A percentile compares a stretch with the other conserved stretches of the same genome.
These are phyloP conservation scores for Elanoides forficatus DNA, from an alignment of 2,113 vertebrate species.

Conservation along the genomic window DNA sequence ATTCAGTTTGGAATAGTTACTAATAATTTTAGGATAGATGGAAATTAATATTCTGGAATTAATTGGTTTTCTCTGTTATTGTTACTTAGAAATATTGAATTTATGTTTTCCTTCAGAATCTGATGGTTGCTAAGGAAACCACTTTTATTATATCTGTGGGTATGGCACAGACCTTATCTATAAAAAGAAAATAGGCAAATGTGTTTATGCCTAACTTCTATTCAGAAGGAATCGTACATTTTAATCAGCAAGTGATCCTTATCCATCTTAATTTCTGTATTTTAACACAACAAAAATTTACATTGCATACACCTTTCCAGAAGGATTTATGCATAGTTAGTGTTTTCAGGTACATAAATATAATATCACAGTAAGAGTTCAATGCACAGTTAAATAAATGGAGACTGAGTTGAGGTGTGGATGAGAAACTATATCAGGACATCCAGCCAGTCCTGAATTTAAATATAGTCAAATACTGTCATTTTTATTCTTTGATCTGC, in stretches of 20 bases:
- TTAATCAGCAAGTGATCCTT: neutral
- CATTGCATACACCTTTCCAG: neutral
- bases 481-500: neutral
- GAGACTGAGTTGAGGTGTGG: neutral
- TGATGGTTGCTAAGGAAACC: constrained; percentile 63
- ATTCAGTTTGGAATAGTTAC: neutral
- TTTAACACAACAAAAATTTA: neutral
- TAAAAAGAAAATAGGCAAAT: constrained; percentile 35
- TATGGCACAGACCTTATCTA: constrained; percentile 22
- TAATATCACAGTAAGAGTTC: neutral
- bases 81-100: constrained; percentile 44
- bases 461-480: neutral
- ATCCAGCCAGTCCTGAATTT: neutral
- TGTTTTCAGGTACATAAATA: neutral
- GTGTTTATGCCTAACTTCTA: neutral
- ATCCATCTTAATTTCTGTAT: neutral
- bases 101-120: constrained; percentile 34
- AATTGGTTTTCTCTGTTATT: constrained; percentile 28
- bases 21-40: constrained; percentile 41
- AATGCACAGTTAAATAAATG: neutral
- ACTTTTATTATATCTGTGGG: constrained; percentile 5
- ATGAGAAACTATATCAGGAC: neutral
- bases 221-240: neutral
- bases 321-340: neutral
- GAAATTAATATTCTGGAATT: constrained; percentile 43